phyloP scores from a whole-genome alignment of 2,888 invertebrate species.

The Lagria hirta region DNA sequence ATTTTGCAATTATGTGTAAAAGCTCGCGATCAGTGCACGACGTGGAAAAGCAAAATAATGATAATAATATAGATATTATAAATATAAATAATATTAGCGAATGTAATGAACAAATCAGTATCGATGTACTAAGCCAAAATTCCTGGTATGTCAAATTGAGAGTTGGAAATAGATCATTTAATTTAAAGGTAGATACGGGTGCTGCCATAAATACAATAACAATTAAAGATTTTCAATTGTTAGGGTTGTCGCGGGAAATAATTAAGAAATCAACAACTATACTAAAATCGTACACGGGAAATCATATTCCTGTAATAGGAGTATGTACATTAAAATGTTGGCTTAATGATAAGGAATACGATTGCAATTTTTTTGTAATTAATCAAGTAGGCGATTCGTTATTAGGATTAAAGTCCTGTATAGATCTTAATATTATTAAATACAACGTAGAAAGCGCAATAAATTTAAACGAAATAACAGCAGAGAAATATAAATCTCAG shows the following conservation, averaged over 20 bases:
- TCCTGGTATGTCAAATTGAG: constrained; percentile 6
- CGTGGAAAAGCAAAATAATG: not conserved
- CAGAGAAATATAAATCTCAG: not conserved
- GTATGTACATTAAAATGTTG: too few species aligned
- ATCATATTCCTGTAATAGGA: too few species aligned
- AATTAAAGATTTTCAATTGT: too few species aligned
- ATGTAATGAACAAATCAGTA: constrained; percentile 3
- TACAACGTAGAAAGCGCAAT: too few species aligned
- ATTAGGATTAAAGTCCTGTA: constrained; percentile 15
- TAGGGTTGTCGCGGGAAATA: too few species aligned
- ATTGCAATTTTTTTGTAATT: constrained; percentile 13
- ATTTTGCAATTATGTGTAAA: constrained; percentile 24
- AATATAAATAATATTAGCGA: constrained; percentile 5
- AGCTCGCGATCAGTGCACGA: too few species aligned
- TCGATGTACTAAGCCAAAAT: constrained; percentile 1
- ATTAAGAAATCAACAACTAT: too few species aligned
- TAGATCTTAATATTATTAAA: constrained; percentile 12
- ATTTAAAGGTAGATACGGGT: too few species aligned
- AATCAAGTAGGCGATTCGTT: constrained; percentile 8
- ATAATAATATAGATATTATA: not conserved
- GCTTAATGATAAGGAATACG: constrained; percentile 9
- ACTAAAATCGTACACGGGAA: too few species aligned
- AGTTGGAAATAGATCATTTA: too few species aligned
- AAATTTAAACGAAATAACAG: not conserved
- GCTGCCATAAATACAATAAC: too few species aligned